phyloP scores from a whole-genome alignment of 2,888 invertebrate species.

The Meteorus cinctellus region DNA sequence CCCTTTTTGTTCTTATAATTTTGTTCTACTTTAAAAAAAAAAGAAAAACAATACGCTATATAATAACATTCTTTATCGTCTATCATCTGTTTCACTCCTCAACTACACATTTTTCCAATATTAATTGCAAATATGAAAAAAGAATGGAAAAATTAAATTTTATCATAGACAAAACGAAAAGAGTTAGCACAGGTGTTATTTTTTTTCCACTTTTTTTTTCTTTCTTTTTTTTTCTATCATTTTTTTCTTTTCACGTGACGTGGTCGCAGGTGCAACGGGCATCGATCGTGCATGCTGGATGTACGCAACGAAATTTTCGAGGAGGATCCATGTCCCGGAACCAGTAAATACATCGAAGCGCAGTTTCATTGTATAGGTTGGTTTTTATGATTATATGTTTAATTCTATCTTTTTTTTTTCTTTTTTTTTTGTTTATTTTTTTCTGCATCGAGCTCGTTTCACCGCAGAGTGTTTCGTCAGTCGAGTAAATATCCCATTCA shows the following conservation, averaged over 20 bases:
- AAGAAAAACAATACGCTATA: background rate
- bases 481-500: conserved; percentile 2
- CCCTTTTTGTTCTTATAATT: background rate
- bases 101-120: background rate
- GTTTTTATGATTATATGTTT: conserved; percentile 53
- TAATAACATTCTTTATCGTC: background rate
- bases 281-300: conserved; percentile 66
- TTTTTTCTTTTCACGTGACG: conserved; percentile 60
- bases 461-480: conserved; percentile 21
- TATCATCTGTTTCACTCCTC: conserved; percentile 3
- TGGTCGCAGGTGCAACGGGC: conserved; percentile 68
- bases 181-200: conserved; percentile 16
- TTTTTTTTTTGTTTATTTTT: conserved; percentile 39
- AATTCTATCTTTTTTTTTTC: conserved; percentile 47
- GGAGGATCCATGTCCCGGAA: conserved; percentile 77
- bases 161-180: background rate
- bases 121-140: conserved; percentile 3
- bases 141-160: background rate
- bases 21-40: background rate
- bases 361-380: conserved; percentile 76
- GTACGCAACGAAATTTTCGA: conserved; percentile 74
- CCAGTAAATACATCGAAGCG: conserved; percentile 78
- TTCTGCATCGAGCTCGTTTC: conserved; percentile 45
- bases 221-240: conserved; percentile 26
- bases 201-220: conserved; percentile 29